Evolutionary conservation across 2,888 invertebrate genomes (phyloP).

Genomic region (Melanchra persicariae): DNA sequence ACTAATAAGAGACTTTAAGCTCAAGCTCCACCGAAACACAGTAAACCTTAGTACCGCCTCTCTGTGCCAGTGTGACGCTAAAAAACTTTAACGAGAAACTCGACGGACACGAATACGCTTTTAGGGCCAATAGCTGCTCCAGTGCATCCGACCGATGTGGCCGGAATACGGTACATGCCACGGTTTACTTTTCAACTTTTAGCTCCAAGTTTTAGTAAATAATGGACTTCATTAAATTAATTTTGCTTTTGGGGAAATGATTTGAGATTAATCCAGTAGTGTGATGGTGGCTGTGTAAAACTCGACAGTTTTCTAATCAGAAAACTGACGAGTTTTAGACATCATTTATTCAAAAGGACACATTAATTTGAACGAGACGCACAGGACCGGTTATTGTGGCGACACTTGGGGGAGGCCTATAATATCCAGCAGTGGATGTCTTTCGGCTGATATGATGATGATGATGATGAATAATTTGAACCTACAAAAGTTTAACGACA

Average conservation of each 20-base stretch:
- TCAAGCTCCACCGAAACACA: constrained; percentile 19
- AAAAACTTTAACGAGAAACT: constrained; percentile 81
- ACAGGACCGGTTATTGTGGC: no score
- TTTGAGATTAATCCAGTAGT: neutral
- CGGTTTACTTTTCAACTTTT: constrained; percentile 72
- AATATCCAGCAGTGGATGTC: no score
- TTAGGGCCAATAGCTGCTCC: constrained; percentile 75
- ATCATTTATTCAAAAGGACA: no score
- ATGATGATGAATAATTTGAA: no score
- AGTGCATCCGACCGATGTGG: constrained; percentile 65
- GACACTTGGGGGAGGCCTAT: no score
- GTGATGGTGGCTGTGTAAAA: neutral
- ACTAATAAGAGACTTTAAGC: constrained; percentile 25
- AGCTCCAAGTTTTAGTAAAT: constrained; percentile 39
- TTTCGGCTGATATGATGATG: no score
- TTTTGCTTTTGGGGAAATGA: neutral
- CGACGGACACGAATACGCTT: constrained; percentile 83
- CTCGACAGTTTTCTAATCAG: no score
- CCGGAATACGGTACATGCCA: constrained; percentile 55
- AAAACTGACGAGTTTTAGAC: no score
- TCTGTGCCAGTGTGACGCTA: constrained; percentile 59
- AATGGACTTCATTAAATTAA: constrained; percentile 9
- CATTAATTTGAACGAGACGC: no score
- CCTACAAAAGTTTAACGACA: no score
- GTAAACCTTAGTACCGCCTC: constrained; percentile 58